Evolutionary conservation across 2,113 vertebrate genomes (phyloP).

Genomic region (Alosa alosa): DNA sequence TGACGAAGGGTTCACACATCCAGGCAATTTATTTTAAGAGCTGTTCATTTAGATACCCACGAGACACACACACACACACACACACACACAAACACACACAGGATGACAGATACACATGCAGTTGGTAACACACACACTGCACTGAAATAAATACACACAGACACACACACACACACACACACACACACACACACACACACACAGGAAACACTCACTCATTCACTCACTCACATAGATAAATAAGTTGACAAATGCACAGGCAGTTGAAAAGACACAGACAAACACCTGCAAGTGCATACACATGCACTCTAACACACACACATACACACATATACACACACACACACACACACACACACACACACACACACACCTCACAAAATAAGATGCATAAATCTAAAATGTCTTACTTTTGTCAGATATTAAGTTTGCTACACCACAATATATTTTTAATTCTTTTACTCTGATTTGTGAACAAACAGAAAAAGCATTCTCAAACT

Average conservation of each 20-base stretch:
- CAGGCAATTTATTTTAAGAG: not conserved
- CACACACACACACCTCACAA: not conserved
- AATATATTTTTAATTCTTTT: not conserved
- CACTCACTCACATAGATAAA: too few species aligned
- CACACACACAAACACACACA: too few species aligned
- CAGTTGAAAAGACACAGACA: not conserved
- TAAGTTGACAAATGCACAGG: too few species aligned
- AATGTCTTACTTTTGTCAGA: not conserved
- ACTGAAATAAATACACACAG: too few species aligned
- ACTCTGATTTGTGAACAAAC: too few species aligned
- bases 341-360: not conserved
- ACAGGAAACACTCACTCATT: too few species aligned
- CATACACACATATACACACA: not conserved
- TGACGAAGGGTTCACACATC: not conserved
- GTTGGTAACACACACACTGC: too few species aligned
- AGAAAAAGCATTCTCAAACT: not conserved
- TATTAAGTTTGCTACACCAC: not conserved
- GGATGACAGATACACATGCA: too few species aligned
- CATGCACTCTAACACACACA: not conserved
- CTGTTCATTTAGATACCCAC: not conserved
- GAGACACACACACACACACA: not conserved
- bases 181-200: too few species aligned
- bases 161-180: too few species aligned
- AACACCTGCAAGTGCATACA: not conserved
- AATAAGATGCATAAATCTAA: not conserved